Conservation (phyloP, 1,140 invertebrate genomes). For the Procambarus clarkii region DNA sequence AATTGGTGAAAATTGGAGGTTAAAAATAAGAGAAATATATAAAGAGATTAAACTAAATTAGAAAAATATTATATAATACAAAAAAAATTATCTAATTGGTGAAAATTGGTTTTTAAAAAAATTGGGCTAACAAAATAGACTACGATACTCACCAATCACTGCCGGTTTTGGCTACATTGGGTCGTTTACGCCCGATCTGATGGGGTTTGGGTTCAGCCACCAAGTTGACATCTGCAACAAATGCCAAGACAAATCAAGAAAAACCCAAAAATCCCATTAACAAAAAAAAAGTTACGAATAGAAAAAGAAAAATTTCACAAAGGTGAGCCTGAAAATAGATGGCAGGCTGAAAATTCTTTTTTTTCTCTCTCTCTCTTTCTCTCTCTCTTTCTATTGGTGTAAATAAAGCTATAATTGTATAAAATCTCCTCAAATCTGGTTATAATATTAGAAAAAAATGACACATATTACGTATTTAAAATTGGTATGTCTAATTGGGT, state of each 20-base stretch:
- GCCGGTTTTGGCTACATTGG: conserved; percentile 85
- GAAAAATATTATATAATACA: too few relatives aligned
- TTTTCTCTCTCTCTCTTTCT: conserved; percentile 21
- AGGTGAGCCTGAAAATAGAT: conserved; percentile 44
- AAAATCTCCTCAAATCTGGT: conserved; percentile 36
- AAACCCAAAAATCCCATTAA: conserved; percentile 59
- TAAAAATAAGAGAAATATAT: too few relatives aligned
- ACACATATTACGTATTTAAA: conserved; percentile 27
- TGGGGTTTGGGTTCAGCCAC: conserved; percentile 89
- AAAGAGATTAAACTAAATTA: too few relatives aligned
- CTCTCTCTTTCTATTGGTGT: conserved; percentile 19
- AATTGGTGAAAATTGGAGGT: too few relatives aligned
- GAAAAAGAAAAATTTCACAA: conserved; percentile 1
- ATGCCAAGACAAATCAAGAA: conserved; percentile 62
- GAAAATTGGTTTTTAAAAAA: background rate
- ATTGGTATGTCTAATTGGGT: conserved; percentile 21
- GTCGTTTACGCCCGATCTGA: conserved; percentile 86
- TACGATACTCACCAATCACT: conserved; percentile 87
- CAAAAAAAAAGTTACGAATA: conserved; percentile 24
- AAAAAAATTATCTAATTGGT: too few relatives aligned
- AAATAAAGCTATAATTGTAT: conserved; percentile 27
- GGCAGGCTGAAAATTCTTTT: conserved; percentile 33
- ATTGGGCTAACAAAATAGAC: conserved; percentile 32
- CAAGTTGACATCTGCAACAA: conserved; percentile 86
- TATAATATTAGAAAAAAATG: conserved; percentile 22